Evolutionary conservation across 1,140 invertebrate genomes (phyloP).

Genomic region (Zaprionus ghesquierei): DNA sequence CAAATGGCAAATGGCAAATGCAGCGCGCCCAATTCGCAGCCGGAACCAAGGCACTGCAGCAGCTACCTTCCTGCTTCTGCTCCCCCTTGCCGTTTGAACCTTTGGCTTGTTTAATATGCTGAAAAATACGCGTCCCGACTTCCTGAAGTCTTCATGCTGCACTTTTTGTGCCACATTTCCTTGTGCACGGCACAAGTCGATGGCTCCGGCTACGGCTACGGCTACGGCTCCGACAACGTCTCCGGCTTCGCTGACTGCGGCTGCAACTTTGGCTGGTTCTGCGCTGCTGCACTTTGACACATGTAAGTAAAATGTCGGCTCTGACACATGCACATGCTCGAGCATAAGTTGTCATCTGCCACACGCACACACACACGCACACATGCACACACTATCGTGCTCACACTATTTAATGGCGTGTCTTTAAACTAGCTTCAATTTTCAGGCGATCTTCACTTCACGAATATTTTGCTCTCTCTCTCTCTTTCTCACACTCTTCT

Average conservation of each 20-base stretch:
- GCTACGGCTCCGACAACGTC: background rate
- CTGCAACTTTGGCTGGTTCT: constrained; percentile 10
- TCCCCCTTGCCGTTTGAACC: constrained; percentile 16
- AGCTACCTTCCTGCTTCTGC: background rate
- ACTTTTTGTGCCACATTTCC: constrained; percentile 25
- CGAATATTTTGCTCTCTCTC: background rate
- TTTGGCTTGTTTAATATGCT: constrained; percentile 79
- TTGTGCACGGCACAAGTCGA: constrained; percentile 5
- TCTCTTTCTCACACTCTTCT: background rate
- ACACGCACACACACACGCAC: background rate
- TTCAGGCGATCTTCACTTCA: background rate
- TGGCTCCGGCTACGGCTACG: background rate
- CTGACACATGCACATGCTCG: constrained; percentile 23
- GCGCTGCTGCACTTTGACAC: constrained; percentile 45
- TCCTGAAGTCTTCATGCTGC: constrained; percentile 45
- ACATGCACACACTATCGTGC: background rate
- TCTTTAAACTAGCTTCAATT: background rate
- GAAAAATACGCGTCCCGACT: constrained; percentile 73
- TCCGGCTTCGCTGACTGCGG: background rate
- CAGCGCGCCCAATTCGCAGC: constrained; percentile 32
- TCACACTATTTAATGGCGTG: background rate
- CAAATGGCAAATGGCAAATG: constrained; percentile 42
- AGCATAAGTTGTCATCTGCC: constrained; percentile 6
- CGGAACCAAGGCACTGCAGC: constrained; percentile 28
- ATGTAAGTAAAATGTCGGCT: constrained; percentile 50